A percentile compares a stretch with the other conserved stretches of the same genome.
Evolutionary conservation across 1,140 invertebrate genomes (phyloP).

Genomic region (Conus betulinus): DNA sequence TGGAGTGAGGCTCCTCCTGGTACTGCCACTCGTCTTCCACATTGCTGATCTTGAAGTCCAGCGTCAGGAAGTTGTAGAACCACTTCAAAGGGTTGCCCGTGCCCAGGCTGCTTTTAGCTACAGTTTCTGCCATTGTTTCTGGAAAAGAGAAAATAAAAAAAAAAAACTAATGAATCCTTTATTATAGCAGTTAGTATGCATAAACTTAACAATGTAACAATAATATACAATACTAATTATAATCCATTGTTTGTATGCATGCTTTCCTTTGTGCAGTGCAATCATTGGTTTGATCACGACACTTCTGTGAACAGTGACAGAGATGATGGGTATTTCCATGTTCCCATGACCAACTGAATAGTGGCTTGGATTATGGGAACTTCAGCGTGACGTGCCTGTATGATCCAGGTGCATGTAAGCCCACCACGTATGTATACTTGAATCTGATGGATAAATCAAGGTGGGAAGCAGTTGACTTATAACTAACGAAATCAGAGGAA

Average conservation of each 20-base stretch:
- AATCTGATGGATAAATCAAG: too few species aligned
- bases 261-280: background rate
- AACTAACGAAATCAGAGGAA: too few species aligned
- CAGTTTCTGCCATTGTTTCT: slow-evolving; percentile 17
- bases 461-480: too few species aligned
- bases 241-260: background rate
- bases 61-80: slow-evolving; percentile 55
- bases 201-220: background rate
- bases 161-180: background rate
- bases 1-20: slow-evolving; percentile 70
- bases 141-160: background rate
- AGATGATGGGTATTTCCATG: slow-evolving; percentile 51
- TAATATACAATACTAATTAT: too few species aligned
- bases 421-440: too few species aligned
- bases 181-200: background rate
- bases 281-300: background rate
- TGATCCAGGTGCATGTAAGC: too few species aligned
- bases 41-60: slow-evolving; percentile 44
- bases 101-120: background rate
- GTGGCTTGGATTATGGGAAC: too few species aligned
- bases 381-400: background rate
- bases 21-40: slow-evolving; percentile 65
- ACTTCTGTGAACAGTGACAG: slow-evolving; percentile 31
- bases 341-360: background rate
- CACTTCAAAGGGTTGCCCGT: slow-evolving; percentile 38